Evolutionary conservation across 2,888 invertebrate species (phyloP).

Genomic region (Sipha maydis): DNA sequence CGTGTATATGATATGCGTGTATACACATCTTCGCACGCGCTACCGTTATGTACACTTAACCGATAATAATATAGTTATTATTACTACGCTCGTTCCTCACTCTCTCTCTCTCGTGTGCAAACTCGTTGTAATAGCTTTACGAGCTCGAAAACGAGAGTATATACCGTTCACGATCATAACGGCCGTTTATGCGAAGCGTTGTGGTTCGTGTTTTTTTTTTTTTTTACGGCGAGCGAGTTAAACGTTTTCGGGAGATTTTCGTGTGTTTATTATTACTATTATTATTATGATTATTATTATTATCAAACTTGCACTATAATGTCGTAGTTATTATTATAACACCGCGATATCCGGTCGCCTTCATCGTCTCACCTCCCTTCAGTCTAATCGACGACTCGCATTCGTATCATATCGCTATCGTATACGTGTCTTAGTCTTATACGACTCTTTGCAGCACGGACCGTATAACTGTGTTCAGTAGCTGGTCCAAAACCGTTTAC

Average conservation of each 20-base stretch:
- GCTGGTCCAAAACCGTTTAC: too few species aligned
- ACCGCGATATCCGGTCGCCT: too few species aligned
- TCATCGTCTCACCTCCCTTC: too few species aligned
- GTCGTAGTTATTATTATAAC: too few species aligned
- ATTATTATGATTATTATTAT: background rate
- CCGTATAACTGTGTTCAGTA: too few species aligned
- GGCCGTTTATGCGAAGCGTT: background rate
- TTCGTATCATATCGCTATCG: background rate
- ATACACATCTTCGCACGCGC: background rate
- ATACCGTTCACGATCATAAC: background rate
- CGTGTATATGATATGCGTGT: background rate
- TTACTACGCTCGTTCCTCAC: background rate
- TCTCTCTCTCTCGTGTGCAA: background rate
- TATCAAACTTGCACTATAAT: too few species aligned
- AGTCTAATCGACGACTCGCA: conserved; percentile 4
- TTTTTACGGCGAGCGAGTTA: background rate
- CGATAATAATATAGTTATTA: too few species aligned
- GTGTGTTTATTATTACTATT: background rate
- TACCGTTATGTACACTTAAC: background rate
- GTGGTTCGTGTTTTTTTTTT: too few species aligned
- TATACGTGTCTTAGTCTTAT: too few species aligned
- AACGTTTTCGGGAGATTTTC: conserved; percentile 4
- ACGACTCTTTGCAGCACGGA: too few species aligned
- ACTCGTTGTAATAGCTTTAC: conserved; percentile 17
- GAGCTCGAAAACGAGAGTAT: conserved; percentile 6